Conservation (phyloP, 2,888 invertebrate species). For the Venusia cambrica region DNA sequence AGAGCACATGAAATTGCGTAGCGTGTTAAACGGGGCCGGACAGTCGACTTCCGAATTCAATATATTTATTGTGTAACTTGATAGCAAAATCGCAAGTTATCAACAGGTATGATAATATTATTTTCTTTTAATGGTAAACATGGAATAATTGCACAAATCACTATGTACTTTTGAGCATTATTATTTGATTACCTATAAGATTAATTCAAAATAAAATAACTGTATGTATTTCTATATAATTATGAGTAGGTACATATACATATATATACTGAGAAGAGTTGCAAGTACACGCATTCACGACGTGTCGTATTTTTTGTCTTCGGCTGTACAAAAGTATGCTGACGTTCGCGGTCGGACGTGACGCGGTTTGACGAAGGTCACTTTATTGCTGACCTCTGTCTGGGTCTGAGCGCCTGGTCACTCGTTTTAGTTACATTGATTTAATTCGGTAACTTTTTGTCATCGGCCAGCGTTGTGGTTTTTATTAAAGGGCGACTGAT, state of each 20-base stretch:
- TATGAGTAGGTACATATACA: too few species aligned
- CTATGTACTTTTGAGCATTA: too few species aligned
- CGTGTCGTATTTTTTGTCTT: slow-evolving; percentile 16
- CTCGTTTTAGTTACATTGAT: slow-evolving; percentile 51
- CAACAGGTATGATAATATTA: too few species aligned
- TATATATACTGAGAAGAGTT: too few species aligned
- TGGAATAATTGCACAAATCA: too few species aligned
- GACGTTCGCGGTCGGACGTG: slow-evolving; percentile 63
- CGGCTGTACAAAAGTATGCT: slow-evolving; percentile 30
- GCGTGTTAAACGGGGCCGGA: slow-evolving; percentile 56
- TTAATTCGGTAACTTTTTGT: slow-evolving; percentile 38
- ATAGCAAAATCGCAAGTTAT: too few species aligned
- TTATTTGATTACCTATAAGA: too few species aligned
- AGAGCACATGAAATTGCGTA: slow-evolving; percentile 73
- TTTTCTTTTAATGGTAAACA: too few species aligned
- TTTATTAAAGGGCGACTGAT: slow-evolving; percentile 6
- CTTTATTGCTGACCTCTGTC: slow-evolving; percentile 80
- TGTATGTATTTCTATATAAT: too few species aligned
- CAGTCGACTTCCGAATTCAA: slow-evolving; percentile 17
- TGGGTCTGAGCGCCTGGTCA: slow-evolving; percentile 68
- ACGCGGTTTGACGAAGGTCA: slow-evolving; percentile 76
- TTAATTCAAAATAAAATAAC: too few species aligned
- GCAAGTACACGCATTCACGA: too few species aligned
- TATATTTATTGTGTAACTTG: too few species aligned
- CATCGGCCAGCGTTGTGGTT: slow-evolving; percentile 31